Base-by-base conservation (phyloP, 2,888 invertebrate genomes). In the Sarcophaga rosellei region DNA sequence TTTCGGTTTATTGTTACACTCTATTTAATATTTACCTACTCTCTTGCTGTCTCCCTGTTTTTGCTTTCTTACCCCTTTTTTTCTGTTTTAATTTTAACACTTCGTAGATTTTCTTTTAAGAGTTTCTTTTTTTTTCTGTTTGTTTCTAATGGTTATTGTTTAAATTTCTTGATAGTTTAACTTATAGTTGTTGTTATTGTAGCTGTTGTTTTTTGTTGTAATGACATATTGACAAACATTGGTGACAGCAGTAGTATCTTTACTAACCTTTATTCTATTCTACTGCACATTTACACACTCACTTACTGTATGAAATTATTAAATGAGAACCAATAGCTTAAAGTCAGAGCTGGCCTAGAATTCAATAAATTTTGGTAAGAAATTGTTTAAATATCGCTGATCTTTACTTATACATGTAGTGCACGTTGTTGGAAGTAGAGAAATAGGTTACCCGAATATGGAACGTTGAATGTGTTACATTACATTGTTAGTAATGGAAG, bases 151-250 rank as follows among this genome's bases (percentile, higher is more conserved):
- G n/a, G 21, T 68, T 78, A 66, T 77, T 83, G 70, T 68, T 70
- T 45, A n/a, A 8, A 62, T 78, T 63, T 44, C 2, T 70, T 23
- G 77, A 61, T 57, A 76, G 68, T 59, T 69, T 25, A 78, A 72
- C 79, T n/a, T 69, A 59, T 59, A 78, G 17, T 78, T 81, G 23
- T 35, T 53, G 44, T 63, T 20, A 53, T 10, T 68, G 57, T n/a
- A n/a, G n/a, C 8, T 75, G 59, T 59, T 53, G 15, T 15, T 45
- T 57, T 77, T 35, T 35, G 6, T 45, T 79, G 53, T 78, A 81
- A 83, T 86, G 88, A 89, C 87, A 88, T 83, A 88, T 88, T 87
- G 88, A 88, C 87, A 88, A 85, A 84, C 84, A 84, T 86, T 88
- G 87, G 72, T 59, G 84, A 76, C 84, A 61, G 81, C 73, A 78